Evolutionary conservation across 2,888 invertebrate species (phyloP).

Genomic region (Platypus cylindrus): DNA sequence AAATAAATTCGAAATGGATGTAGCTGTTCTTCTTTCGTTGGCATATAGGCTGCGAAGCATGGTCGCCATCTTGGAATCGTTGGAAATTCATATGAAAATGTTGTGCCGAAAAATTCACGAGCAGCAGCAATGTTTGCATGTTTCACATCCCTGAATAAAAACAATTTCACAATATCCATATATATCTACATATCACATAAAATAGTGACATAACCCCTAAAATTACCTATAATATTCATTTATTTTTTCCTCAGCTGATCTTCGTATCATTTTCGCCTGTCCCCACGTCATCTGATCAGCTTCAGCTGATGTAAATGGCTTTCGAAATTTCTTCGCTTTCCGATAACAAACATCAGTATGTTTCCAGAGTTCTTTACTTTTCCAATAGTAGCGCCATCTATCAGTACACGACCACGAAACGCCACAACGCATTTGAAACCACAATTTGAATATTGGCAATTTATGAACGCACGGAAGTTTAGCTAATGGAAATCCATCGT

Average conservation of each 20-base stretch:
- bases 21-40: slow-evolving; percentile 27
- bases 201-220: too few species aligned
- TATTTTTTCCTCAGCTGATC: slow-evolving; percentile 11
- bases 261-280: slow-evolving; percentile 19
- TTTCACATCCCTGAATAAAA: slow-evolving; percentile 23
- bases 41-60: slow-evolving; percentile 29
- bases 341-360: slow-evolving; percentile 21
- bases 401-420: slow-evolving; percentile 14
- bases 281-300: slow-evolving; percentile 23
- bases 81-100: slow-evolving; percentile 29
- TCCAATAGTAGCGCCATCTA: slow-evolving; percentile 1
- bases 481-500: slow-evolving; percentile 33
- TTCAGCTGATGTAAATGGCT: slow-evolving; percentile 16
- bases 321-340: slow-evolving; percentile 9
- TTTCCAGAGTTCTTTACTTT: slow-evolving; percentile 18
- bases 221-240: slow-evolving; percentile 12
- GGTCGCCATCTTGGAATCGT: slow-evolving; percentile 26
- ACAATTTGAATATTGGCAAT: slow-evolving; percentile 31
- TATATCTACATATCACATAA: too few species aligned
- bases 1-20: slow-evolving; percentile 15
- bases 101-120: slow-evolving; percentile 29
- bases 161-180: slow-evolving; percentile 4
- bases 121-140: slow-evolving; percentile 24
- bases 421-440: slow-evolving; percentile 29
- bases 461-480: slow-evolving; percentile 29